These are phyloP conservation scores for Nicator chloris DNA, from an alignment of 2,113 vertebrate genomes.

Conservation along the genomic window DNA sequence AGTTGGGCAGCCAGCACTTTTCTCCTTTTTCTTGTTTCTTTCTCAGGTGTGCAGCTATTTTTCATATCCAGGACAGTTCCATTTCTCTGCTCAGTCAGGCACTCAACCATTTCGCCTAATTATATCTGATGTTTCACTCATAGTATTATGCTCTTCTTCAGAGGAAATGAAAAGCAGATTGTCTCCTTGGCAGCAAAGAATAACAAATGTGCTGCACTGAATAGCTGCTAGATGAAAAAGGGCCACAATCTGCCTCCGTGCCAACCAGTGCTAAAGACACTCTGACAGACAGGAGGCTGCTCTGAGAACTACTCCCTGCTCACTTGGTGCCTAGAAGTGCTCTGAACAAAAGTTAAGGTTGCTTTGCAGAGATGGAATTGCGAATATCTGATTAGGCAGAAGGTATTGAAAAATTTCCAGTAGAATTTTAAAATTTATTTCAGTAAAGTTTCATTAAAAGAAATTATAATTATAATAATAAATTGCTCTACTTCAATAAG, in stretches of 20 bases:
- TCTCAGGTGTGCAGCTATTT: not conserved
- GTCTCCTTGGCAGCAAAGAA: conserved; percentile 63
- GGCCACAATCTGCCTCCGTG: not conserved
- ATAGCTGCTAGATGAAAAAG: conserved; percentile 64
- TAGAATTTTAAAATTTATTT: not conserved
- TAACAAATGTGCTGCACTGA: conserved; percentile 57
- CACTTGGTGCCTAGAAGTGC: not conserved
- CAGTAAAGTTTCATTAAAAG: not conserved
- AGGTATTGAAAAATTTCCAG: not conserved
- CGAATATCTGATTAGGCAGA: not conserved
- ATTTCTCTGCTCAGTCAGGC: conserved; percentile 35
- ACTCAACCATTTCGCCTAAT: conserved; percentile 62
- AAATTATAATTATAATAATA: not conserved
- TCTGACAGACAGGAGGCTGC: conserved; percentile 29
- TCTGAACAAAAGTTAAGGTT: conserved; percentile 14
- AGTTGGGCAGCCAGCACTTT: not conserved
- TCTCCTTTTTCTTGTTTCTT: not conserved
- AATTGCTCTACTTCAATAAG: not conserved
- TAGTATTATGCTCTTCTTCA: conserved; percentile 67
- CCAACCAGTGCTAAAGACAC: conserved; percentile 13
- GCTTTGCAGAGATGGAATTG: not conserved
- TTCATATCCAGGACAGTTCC: not conserved
- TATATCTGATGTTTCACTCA: conserved; percentile 67
- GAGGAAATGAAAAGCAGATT: conserved; percentile 70
- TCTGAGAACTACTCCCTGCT: not conserved